Evolutionary conservation across 1,140 invertebrate genomes (phyloP).

Genomic region (Melanaphis sacchari): DNA sequence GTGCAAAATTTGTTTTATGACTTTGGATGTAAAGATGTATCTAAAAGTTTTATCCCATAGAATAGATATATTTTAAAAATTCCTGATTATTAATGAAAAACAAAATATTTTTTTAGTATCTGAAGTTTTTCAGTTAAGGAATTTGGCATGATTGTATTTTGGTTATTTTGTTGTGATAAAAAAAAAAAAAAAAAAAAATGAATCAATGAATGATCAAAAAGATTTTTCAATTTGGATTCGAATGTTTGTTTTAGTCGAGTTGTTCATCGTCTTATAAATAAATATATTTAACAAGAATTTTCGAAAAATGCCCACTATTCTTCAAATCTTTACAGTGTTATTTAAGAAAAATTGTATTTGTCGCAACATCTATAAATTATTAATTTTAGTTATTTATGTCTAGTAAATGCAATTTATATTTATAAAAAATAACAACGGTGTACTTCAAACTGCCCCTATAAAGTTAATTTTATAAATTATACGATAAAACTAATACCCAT

Average conservation of each 20-base stretch:
- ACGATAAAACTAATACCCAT: no score
- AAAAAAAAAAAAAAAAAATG: no score
- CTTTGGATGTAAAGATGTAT: background rate
- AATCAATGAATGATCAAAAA: background rate
- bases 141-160: background rate
- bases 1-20: background rate
- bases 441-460: no score
- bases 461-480: no score
- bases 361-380: background rate
- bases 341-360: background rate
- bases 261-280: background rate
- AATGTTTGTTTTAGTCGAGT: background rate
- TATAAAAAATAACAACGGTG: background rate
- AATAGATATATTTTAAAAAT: background rate
- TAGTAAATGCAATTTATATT: background rate
- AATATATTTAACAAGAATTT: background rate
- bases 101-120: background rate
- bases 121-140: background rate
- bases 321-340: background rate
- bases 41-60: background rate
- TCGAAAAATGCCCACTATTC: background rate
- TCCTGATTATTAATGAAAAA: background rate
- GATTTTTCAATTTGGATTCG: background rate
- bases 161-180: no score
- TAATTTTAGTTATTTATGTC: background rate